Evolutionary conservation across 2,113 vertebrate genomes (phyloP).

Genomic region (Cranoglanis bouderius): DNA sequence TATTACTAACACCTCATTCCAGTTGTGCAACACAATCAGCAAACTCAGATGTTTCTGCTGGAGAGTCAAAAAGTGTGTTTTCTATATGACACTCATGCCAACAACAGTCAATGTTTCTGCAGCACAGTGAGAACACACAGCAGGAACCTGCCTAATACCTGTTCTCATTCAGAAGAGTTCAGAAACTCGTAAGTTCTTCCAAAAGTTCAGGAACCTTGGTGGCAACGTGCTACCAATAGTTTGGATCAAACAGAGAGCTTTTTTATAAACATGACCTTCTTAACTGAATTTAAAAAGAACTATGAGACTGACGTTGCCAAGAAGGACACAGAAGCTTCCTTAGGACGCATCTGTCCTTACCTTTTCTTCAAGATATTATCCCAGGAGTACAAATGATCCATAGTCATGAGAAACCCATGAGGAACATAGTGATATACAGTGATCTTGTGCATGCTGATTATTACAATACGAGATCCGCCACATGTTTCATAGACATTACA

Average conservation of each 20-base stretch:
- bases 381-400: not conserved
- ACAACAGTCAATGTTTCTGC: not conserved
- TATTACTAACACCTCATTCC: not conserved
- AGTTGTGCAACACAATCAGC: not conserved
- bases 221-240: not conserved
- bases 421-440: not conserved
- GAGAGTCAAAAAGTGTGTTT: not conserved
- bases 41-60: not conserved
- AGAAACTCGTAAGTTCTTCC: not conserved
- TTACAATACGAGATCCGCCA: not conserved
- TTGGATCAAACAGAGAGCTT: not conserved
- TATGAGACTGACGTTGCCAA: not conserved
- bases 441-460: not conserved
- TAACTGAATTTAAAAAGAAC: not conserved
- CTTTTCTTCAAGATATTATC: not conserved
- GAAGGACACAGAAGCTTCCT: not conserved
- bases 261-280: not conserved
- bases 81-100: not conserved
- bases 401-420: not conserved
- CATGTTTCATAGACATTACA: not conserved
- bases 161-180: not conserved
- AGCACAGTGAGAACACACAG: not conserved
- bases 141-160: not conserved
- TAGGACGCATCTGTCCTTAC: not conserved
- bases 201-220: not conserved